These are phyloP conservation scores for Tinamus guttatus DNA, from an alignment of 2,113 vertebrate genomes.

Conservation along the genomic window DNA sequence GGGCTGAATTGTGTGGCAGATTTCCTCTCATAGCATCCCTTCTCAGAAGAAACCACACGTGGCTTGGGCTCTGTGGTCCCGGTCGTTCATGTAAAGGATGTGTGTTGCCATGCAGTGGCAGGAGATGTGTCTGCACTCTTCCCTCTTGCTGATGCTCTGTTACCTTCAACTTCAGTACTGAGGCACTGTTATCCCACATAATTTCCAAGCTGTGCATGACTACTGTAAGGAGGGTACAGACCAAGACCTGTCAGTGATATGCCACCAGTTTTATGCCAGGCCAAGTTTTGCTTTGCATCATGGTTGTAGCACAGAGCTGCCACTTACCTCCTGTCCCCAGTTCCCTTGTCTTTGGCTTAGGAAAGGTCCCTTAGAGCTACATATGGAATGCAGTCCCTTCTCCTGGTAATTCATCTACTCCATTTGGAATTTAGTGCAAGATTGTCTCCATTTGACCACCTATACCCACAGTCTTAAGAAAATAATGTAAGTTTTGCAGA, in stretches of 20 bases:
- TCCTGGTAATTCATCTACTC: not conserved
- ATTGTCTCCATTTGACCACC: not conserved
- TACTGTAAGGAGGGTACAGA: not conserved
- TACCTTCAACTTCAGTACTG: not conserved
- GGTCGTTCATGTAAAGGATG: not conserved
- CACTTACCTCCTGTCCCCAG: not conserved
- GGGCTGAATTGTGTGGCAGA: not conserved
- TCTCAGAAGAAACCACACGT: not conserved
- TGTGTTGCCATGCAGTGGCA: not conserved
- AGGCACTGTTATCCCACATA: not conserved
- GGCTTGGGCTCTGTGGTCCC: not conserved
- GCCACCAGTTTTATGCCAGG: not conserved
- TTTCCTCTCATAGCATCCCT: not conserved
- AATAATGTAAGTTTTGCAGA: not conserved
- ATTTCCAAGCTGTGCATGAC: not conserved
- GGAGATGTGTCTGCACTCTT: not conserved
- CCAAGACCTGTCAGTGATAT: not conserved
- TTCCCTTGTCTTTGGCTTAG: not conserved
- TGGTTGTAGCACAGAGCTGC: not conserved
- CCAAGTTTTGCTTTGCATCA: not conserved
- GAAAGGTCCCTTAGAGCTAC: not conserved
- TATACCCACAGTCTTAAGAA: not conserved
- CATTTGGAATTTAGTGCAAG: not conserved
- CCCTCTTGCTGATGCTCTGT: not conserved
- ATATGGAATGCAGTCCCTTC: not conserved